Conservation (phyloP, 1,140 invertebrate species). For the Monomorium pharaonis region DNA sequence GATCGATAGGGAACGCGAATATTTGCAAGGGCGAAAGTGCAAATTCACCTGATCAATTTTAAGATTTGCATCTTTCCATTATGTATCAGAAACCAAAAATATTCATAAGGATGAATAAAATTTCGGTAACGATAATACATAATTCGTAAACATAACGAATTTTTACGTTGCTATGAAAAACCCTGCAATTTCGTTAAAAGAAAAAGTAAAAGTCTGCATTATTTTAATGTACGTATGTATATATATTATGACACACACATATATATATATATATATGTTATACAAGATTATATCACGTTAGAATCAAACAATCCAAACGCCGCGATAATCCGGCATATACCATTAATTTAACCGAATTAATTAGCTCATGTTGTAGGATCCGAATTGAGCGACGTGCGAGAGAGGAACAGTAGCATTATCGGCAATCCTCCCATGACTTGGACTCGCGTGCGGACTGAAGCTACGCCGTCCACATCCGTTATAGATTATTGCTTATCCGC, state of each 20-base stretch:
- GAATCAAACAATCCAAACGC: background rate
- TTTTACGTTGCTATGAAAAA: background rate
- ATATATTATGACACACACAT: background rate
- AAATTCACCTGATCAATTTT: background rate
- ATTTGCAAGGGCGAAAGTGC: too few species aligned
- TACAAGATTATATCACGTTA: background rate
- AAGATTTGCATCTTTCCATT: background rate
- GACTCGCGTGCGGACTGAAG: slow-evolving; percentile 39
- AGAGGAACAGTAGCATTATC: background rate
- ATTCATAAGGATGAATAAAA: background rate
- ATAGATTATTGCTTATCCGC: slow-evolving; percentile 58
- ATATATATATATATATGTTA: background rate
- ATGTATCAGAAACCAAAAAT: background rate
- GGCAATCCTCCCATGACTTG: background rate
- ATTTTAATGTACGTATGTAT: background rate
- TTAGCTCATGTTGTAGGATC: background rate
- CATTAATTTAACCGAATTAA: background rate
- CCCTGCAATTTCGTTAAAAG: background rate
- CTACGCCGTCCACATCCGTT: slow-evolving; percentile 35
- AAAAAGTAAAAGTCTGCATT: background rate
- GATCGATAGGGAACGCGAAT: background rate
- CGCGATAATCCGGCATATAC: background rate
- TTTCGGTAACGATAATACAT: background rate
- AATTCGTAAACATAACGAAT: background rate
- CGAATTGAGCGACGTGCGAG: slow-evolving; percentile 2